These are phyloP conservation scores for Boloria selene DNA, from an alignment of 2,888 invertebrate genomes.

Conservation along the genomic window DNA sequence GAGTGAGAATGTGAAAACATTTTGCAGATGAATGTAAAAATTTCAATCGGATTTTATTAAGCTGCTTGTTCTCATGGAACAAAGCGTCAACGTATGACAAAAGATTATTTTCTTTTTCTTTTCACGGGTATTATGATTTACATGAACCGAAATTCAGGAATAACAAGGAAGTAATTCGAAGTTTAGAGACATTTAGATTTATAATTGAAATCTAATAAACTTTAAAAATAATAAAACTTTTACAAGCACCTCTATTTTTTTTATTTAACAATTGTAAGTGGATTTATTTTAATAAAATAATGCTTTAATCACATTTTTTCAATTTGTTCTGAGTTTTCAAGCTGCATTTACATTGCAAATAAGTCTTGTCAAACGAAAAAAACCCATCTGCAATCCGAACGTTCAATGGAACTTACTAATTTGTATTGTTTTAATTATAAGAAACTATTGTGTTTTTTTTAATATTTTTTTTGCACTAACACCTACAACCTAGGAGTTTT, in stretches of 20 bases:
- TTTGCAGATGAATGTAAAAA: slow-evolving; percentile 22
- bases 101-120: slow-evolving; percentile 13
- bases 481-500: no score
- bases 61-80: slow-evolving; percentile 25
- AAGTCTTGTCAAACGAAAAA: slow-evolving; percentile 6
- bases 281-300: no score
- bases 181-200: no score
- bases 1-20: slow-evolving; percentile 21
- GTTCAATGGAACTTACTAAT: not conserved
- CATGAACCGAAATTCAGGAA: no score
- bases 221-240: no score
- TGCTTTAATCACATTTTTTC: slow-evolving; percentile 3
- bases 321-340: slow-evolving; percentile 8
- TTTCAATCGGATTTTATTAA: slow-evolving; percentile 30
- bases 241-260: no score
- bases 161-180: no score
- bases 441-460: not conserved
- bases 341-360: slow-evolving; percentile 8
- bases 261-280: no score
- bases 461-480: not conserved
- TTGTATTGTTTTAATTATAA: slow-evolving; percentile 5
- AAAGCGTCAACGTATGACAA: slow-evolving; percentile 16
- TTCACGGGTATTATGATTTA: not conserved
- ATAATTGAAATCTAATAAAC: no score
- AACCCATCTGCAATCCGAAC: not conserved